Evolutionary conservation across 2,888 invertebrate species (phyloP).

Genomic region (Archips crataeganus): DNA sequence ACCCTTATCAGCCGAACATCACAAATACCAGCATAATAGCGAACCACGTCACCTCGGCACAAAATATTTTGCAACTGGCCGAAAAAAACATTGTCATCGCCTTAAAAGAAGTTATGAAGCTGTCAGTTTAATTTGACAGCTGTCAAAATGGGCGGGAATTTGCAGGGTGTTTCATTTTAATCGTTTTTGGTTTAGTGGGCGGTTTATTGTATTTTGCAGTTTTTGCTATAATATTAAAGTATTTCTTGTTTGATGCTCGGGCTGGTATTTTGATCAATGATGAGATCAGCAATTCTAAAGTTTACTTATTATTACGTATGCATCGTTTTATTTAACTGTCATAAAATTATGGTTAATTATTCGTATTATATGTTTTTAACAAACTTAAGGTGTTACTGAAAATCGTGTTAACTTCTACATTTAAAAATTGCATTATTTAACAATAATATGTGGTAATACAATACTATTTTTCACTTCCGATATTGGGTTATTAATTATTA

Average conservation of each 20-base stretch:
- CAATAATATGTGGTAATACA: too few species aligned
- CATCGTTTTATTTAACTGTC: too few species aligned
- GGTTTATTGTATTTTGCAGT: slow-evolving; percentile 16
- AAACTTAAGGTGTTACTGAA: too few species aligned
- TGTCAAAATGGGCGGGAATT: slow-evolving; percentile 73
- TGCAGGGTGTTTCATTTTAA: slow-evolving; percentile 47
- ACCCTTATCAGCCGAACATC: slow-evolving; percentile 49
- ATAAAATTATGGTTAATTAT: too few species aligned
- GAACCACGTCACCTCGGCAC: slow-evolving; percentile 47
- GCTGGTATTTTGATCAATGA: not conserved
- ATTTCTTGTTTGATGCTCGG: not conserved
- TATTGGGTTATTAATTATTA: too few species aligned
- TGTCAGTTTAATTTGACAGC: slow-evolving; percentile 80
- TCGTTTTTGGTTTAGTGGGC: slow-evolving; percentile 30
- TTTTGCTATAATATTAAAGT: slow-evolving; percentile 15
- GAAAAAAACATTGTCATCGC: slow-evolving; percentile 47
- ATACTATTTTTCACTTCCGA: too few species aligned
- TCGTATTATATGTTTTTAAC: too few species aligned
- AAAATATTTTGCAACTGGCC: slow-evolving; percentile 43
- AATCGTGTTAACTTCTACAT: too few species aligned
- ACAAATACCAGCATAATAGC: slow-evolving; percentile 46
- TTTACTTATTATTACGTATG: too few species aligned
- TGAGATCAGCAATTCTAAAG: not conserved
- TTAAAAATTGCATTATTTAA: too few species aligned
- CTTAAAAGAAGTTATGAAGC: slow-evolving; percentile 62